Percentiles rank a stretch among this genome's conserved stretches.
Conservation (phyloP, 2,797 vertebrate genomes). For the Pangasius mekongensis region DNA sequence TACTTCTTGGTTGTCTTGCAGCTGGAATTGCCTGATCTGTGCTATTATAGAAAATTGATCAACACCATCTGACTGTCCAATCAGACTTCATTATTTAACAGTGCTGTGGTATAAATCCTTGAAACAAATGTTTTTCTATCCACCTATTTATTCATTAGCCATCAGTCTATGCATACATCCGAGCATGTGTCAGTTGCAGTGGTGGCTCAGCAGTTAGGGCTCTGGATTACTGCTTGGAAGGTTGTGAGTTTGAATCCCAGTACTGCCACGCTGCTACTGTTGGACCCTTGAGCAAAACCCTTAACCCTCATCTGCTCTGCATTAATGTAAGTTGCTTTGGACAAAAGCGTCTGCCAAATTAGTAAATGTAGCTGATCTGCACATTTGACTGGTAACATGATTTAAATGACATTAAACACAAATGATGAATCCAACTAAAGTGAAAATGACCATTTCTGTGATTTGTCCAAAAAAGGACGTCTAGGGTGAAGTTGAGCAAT, state of each 20-base stretch:
- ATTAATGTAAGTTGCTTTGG: neutral
- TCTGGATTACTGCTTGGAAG: neutral
- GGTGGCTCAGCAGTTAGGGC: neutral
- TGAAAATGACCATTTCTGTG: slow-evolving; percentile 17
- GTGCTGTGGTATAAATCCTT: neutral
- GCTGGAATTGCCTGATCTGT: neutral
- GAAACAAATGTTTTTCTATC: neutral
- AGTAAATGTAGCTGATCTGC: neutral
- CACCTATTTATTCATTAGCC: neutral
- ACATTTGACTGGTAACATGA: neutral
- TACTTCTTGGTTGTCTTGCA: neutral
- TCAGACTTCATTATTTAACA: neutral
- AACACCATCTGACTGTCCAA: neutral
- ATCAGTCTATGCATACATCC: neutral
- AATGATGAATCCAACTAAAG: slow-evolving; percentile 19
- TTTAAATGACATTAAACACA: slow-evolving; percentile 29
- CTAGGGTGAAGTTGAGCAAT: slow-evolving; percentile 28
- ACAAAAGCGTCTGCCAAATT: neutral
- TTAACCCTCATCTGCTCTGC: neutral
- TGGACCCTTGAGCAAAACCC: neutral
- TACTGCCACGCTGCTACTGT: neutral
- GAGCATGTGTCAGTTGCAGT: neutral
- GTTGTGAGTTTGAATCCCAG: slow-evolving; percentile 3
- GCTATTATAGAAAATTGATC: neutral
- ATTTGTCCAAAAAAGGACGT: slow-evolving; percentile 7